Evolutionary conservation across 2,888 invertebrate genomes (phyloP), one percentile per base, ranked within the genome.

Genomic region (Sceliomorpha sp.): DNA sequence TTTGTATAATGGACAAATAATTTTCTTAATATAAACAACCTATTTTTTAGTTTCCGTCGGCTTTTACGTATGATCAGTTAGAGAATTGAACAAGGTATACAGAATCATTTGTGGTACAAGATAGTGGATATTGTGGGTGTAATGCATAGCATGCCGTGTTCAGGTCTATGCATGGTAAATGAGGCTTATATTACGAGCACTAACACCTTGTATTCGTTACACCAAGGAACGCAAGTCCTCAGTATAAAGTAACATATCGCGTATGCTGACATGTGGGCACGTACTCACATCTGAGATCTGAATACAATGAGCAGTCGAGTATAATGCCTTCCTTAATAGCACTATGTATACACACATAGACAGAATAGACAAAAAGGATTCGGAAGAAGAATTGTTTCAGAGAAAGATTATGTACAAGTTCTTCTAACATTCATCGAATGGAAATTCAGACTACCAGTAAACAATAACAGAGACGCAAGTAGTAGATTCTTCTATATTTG

Each of bases 291-390:
- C 50, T 51, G 44, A 66, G 71, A 85, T 86, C 79, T 82, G 83
- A 86, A 86, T 86, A 86, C 86, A 86, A 86, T 86, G 82, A 81
- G 71, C 73, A 66, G 70, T 48, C 68, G 60, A 73, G 75, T 70
- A 78, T 79, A 80, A 85, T 81, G 75, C 74, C 75, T 69, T 75
- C 73, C 75, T 78, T 80, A 81, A 81, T 81, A 70, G 75, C 72
- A 80, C 67, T 75, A 77, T 68, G 72, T 27, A 37, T 32, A 37
- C 20, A 37, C 20, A 20, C 20, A 20, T 20, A 20, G 20, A 5
- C 2, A 2, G 20, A 2, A 20, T 20, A 5, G 20, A 20, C 5
- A 20, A 20, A 20, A 20, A 20, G 5, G 3, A 20, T 2, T 20
- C 2, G 20, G 5, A 20, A 20, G 20, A 20, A 20, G 20, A 20